These are phyloP conservation scores for Augochlora pura DNA, from an alignment of 1,140 invertebrate genomes.

Conservation along the genomic window DNA sequence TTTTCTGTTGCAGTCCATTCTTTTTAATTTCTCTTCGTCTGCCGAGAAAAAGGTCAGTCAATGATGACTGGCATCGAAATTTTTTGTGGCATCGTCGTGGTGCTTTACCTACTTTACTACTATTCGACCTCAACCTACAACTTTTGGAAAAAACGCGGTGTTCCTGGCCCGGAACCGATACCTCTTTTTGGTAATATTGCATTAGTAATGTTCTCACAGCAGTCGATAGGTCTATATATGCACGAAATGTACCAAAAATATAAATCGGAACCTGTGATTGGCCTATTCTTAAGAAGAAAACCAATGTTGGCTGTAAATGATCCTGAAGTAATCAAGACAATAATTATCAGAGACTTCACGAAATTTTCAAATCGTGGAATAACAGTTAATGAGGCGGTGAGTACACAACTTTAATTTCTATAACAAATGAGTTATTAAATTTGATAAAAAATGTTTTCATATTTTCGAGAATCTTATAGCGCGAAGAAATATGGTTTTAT, in stretches of 20 bases:
- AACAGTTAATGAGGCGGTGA: slow-evolving; percentile 60
- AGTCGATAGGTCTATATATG: slow-evolving; percentile 37
- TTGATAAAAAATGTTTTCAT: too few species aligned
- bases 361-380: slow-evolving; percentile 73
- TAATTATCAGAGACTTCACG: slow-evolving; percentile 80
- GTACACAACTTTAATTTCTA: neutral
- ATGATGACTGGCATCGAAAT: slow-evolving; percentile 46
- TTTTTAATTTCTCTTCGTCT: too few species aligned
- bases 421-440: too few species aligned
- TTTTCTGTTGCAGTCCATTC: too few species aligned
- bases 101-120: slow-evolving; percentile 55
- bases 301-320: slow-evolving; percentile 74
- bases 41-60: too few species aligned
- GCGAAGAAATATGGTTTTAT: too few species aligned
- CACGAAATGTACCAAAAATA: slow-evolving; percentile 59
- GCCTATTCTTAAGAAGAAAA: slow-evolving; percentile 70
- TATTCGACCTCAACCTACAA: slow-evolving; percentile 33
- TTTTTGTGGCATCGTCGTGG: slow-evolving; percentile 23
- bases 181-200: slow-evolving; percentile 70
- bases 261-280: slow-evolving; percentile 71
- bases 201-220: slow-evolving; percentile 41
- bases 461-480: too few species aligned
- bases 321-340: slow-evolving; percentile 75
- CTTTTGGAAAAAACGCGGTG: too few species aligned
- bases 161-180: slow-evolving; percentile 64